Evolutionary conservation across 92 coral and sea anemone species (phyloP), one percentile per base, ranked within the genome.

Genomic region (Pocillopora grandis): DNA sequence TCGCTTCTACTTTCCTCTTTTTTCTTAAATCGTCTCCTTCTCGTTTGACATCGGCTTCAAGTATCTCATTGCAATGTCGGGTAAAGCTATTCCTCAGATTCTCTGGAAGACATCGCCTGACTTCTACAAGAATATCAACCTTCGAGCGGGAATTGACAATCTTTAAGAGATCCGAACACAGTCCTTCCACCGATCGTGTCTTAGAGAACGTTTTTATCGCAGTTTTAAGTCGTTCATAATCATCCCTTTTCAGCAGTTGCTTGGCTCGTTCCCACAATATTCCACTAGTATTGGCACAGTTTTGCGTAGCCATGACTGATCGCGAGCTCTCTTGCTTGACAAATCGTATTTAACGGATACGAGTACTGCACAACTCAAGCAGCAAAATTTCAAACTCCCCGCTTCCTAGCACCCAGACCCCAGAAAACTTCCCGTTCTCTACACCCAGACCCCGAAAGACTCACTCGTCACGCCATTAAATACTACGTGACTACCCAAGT

Each of bases 81-180:
- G 81, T 88, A 66, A 92, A 92, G 83, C 72, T 89, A 23, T 79
- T 64, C 59, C 84, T 77, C 76, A 78, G 77, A 69, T 49, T 78
- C 68, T 71, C 83, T 3, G 96, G 94, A 63, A 92, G 87, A 23
- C 87, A 70, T 58, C 70, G 81, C 69, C 92, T 76, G 15, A 88
- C 85, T 52, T 87, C 90, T 20, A 79, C 83, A 12, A 92, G 81
- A 23, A 90, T 57, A 35, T 78, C 93, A 56, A 87, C 82, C 71
- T 74, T 90, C 19, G 81, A 73, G 20, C 90, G 77, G 49, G 90
- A 55, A 69, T 85, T 72, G 4, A 90, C 71, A 58, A 90, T 64
- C 35, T 82, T 80, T 57, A 89, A 27, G 15, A 92, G 84, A 67
- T 86, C 83, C 59, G 80, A 71, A 66, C 94, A 90, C 18, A 92